phyloP scores from a whole-genome alignment of 2,888 invertebrate species.

The Melinaea menophilus region DNA sequence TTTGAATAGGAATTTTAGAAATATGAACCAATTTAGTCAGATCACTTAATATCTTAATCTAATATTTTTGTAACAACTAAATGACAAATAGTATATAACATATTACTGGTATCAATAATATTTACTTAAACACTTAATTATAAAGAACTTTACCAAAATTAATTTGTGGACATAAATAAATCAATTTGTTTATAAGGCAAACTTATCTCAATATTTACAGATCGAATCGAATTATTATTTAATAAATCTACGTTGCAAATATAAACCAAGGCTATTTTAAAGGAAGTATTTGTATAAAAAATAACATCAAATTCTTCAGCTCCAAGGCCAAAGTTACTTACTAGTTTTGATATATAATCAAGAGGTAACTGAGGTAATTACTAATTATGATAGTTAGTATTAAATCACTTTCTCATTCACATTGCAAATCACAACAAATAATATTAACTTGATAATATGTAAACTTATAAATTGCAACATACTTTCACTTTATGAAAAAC shows the following conservation, averaged over 20 bases:
- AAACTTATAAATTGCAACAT: slow-evolving; percentile 21
- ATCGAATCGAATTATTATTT: too few relatives aligned
- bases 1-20: too few relatives aligned
- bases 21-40: too few relatives aligned
- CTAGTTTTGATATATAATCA: slow-evolving; percentile 29
- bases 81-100: too few relatives aligned
- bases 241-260: slow-evolving; percentile 18
- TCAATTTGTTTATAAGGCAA: not conserved
- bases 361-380: slow-evolving; percentile 4
- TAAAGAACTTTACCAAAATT: too few relatives aligned
- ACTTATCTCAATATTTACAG: too few relatives aligned
- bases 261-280: slow-evolving; percentile 25
- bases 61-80: too few relatives aligned
- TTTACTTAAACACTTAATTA: too few relatives aligned
- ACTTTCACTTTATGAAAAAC: slow-evolving; percentile 59
- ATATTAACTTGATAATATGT: not conserved
- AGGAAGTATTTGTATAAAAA: slow-evolving; percentile 27
- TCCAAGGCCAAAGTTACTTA: slow-evolving; percentile 43
- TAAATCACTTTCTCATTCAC: not conserved
- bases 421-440: not conserved
- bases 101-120: too few relatives aligned
- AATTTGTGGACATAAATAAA: not conserved
- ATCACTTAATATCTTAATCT: too few relatives aligned
- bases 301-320: slow-evolving; percentile 13
- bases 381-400: slow-evolving; percentile 10